A percentile compares a stretch with the other conserved stretches of the same genome.
These are phyloP conservation scores for Gasterosteus nipponicus DNA, from an alignment of 2,113 vertebrate species.

Conservation along the genomic window DNA sequence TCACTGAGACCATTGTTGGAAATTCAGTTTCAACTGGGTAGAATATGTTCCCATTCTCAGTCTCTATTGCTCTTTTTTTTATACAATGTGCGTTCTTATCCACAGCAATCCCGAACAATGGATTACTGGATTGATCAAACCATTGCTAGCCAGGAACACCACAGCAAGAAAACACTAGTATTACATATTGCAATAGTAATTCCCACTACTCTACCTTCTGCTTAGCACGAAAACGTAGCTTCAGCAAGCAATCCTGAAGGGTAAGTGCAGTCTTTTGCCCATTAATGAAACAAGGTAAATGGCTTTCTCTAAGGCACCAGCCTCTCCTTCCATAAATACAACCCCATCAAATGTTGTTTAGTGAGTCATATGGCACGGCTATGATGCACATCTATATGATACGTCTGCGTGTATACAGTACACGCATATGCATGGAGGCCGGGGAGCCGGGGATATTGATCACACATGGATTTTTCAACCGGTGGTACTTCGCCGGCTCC, in stretches of 20 bases:
- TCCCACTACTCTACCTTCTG: constrained; percentile 30
- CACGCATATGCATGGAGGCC: constrained; percentile 56
- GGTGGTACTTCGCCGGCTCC: constrained; percentile 77
- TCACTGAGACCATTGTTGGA: constrained; percentile 31
- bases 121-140: constrained; percentile 35
- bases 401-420: constrained; percentile 38
- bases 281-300: background rate
- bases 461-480: constrained; percentile 83
- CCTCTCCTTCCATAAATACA: background rate
- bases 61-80: constrained; percentile 7
- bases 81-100: constrained; percentile 36
- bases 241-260: constrained; percentile 1
- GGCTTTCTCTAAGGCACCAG: constrained; percentile 1
- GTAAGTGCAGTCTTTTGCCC: background rate
- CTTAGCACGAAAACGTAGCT: constrained; percentile 41
- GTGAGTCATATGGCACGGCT: constrained; percentile 49
- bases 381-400: constrained; percentile 43
- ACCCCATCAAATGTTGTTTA: constrained; percentile 53
- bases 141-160: constrained; percentile 45
- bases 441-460: constrained; percentile 82
- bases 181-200: constrained; percentile 58
- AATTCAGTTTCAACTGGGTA: constrained; percentile 37
- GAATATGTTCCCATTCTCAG: constrained; percentile 23
- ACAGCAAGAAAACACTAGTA: constrained; percentile 62
- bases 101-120: constrained; percentile 43